Percentiles rank a stretch among this genome's conserved stretches.
Conservation (phyloP, 2,113 vertebrate genomes). For the Gobius niger region DNA sequence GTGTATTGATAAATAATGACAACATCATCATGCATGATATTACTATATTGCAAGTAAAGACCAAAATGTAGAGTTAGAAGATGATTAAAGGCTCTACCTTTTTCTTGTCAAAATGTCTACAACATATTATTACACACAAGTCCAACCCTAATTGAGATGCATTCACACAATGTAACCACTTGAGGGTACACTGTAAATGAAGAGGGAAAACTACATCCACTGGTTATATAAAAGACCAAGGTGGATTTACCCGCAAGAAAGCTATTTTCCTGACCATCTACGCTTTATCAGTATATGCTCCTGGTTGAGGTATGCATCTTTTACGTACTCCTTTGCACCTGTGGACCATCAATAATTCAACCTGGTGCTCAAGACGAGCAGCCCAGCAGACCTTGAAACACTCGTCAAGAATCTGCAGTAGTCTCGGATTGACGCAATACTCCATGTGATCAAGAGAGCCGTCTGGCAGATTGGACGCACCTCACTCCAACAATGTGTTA, state of each 20-base stretch:
- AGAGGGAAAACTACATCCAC: no score
- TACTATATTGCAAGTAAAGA: not conserved
- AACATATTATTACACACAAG: no score
- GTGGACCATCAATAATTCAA: conserved; percentile 69
- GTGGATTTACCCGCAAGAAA: not conserved
- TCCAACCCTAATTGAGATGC: no score
- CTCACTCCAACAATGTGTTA: conserved; percentile 48
- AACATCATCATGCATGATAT: not conserved
- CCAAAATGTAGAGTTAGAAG: no score
- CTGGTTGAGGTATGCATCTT: conserved; percentile 49
- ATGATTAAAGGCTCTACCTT: no score
- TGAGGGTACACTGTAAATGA: no score
- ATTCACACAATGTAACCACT: no score
- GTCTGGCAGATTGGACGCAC: conserved; percentile 40
- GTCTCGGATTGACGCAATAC: conserved; percentile 56
- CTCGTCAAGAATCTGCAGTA: conserved; percentile 46
- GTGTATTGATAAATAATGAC: not conserved
- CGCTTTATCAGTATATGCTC: conserved; percentile 13
- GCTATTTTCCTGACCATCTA: conserved; percentile 13
- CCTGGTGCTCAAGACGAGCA: conserved; percentile 53
- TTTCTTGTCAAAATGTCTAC: no score
- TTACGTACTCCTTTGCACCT: conserved; percentile 49
- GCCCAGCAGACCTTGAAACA: conserved; percentile 51
- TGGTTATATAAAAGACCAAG: no score
- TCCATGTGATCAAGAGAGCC: conserved; percentile 55